These are phyloP conservation scores for Deilephila porcellus DNA, from an alignment of 2,888 invertebrate species.

Conservation along the genomic window DNA sequence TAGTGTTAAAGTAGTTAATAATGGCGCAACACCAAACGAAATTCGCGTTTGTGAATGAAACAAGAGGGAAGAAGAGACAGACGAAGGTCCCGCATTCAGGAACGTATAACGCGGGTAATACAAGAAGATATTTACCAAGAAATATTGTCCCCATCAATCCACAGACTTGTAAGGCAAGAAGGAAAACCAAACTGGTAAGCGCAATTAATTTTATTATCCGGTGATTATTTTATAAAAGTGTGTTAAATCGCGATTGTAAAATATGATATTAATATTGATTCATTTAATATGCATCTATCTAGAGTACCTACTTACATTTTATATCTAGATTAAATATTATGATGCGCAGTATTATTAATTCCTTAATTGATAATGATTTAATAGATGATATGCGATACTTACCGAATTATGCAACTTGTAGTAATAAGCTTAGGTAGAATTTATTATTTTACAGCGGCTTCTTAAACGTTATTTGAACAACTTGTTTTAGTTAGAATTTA, in stretches of 20 bases:
- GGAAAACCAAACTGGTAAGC: not conserved
- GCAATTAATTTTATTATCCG: not conserved
- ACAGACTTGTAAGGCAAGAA: not conserved
- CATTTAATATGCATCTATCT: not conserved
- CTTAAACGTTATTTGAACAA: too few relatives aligned
- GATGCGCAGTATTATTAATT: too few relatives aligned
- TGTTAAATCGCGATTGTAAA: not conserved
- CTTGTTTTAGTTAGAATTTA: too few relatives aligned
- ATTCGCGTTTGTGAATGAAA: conserved; percentile 3
- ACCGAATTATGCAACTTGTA: too few relatives aligned
- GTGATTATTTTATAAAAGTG: not conserved
- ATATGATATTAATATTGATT: not conserved
- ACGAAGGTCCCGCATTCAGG: not conserved
- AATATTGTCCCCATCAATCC: not conserved
- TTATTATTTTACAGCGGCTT: too few relatives aligned
- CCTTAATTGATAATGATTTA: too few relatives aligned
- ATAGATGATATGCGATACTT: too few relatives aligned
- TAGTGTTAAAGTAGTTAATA: not conserved
- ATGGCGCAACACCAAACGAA: not conserved
- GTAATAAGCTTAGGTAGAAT: too few relatives aligned
- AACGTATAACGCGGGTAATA: not conserved
- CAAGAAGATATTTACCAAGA: not conserved
- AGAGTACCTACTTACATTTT: not conserved
- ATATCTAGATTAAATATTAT: too few relatives aligned
- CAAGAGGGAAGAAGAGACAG: not conserved